These are phyloP conservation scores for Eupelmus urozonus DNA, from an alignment of 2,888 invertebrate species.

Conservation along the genomic window DNA sequence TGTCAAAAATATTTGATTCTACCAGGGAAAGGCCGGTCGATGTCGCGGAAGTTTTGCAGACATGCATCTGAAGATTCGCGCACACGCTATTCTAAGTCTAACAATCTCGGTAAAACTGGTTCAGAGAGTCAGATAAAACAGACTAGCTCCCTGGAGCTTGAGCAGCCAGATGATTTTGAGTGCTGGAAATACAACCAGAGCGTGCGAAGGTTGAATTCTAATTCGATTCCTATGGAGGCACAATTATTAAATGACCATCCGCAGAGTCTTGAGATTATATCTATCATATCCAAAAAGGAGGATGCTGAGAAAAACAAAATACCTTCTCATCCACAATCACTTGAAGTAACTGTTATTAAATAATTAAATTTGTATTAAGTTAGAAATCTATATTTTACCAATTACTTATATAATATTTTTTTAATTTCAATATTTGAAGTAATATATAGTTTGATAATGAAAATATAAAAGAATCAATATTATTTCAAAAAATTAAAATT, in stretches of 20 bases:
- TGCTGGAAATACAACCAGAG: slow-evolving; percentile 75
- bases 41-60: slow-evolving; percentile 69
- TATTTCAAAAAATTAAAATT: background rate
- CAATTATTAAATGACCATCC: slow-evolving; percentile 73
- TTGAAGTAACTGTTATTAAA: slow-evolving; percentile 73
- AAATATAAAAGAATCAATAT: slow-evolving; percentile 3
- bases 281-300: slow-evolving; percentile 73
- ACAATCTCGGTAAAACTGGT: slow-evolving; percentile 76
- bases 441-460: background rate
- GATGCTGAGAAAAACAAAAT: slow-evolving; percentile 74
- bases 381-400: background rate
- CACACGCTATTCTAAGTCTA: slow-evolving; percentile 70
- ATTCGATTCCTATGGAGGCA: slow-evolving; percentile 72
- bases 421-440: background rate
- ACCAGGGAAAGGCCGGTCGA: slow-evolving; percentile 69
- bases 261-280: slow-evolving; percentile 74
- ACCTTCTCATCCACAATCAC: slow-evolving; percentile 74
- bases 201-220: slow-evolving; percentile 71
- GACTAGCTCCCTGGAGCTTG: slow-evolving; percentile 81
- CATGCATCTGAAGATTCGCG: slow-evolving; percentile 74
- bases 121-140: slow-evolving; percentile 79
- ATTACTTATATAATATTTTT: background rate
- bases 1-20: no score
- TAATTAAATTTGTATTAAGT: background rate
- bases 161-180: slow-evolving; percentile 71